Evolutionary conservation across 2,113 vertebrate genomes (phyloP).

Genomic region (Osmerus eperlanus): DNA sequence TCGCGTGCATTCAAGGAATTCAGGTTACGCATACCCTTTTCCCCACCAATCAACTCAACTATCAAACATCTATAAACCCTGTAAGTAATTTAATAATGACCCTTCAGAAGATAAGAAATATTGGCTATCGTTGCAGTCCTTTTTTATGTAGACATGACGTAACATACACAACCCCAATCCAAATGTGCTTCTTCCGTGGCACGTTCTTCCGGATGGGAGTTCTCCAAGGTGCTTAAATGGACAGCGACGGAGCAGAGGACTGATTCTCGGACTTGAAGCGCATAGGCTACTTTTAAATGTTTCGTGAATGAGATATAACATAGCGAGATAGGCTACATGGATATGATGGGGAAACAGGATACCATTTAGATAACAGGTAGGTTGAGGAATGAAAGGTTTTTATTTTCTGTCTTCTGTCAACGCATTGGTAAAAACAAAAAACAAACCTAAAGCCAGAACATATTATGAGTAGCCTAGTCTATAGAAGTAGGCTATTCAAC

Average conservation of each 20-base stretch:
- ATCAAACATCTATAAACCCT: neutral
- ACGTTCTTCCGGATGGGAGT: constrained; percentile 53
- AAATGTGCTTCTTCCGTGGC: neutral
- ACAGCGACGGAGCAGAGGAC: constrained; percentile 2
- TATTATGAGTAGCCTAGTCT: no score
- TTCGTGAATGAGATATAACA: no score
- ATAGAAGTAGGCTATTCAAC: no score
- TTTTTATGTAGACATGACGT: constrained; percentile 41
- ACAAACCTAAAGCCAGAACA: no score
- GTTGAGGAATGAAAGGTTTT: neutral
- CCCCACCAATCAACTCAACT: neutral
- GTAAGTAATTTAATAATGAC: constrained; percentile 12
- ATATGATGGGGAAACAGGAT: neutral
- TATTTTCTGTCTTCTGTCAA: neutral
- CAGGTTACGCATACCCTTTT: neutral
- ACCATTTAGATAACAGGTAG: neutral
- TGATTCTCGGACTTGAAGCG: no score
- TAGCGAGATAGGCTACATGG: no score
- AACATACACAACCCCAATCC: constrained; percentile 53
- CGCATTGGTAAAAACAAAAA: no score
- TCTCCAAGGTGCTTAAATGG: constrained; percentile 75
- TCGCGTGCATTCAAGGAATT: neutral
- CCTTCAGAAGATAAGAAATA: constrained; percentile 5
- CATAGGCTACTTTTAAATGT: no score
- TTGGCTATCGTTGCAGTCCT: constrained; percentile 12